These are phyloP conservation scores for Cataglyphis cursor DNA, from an alignment of 2,888 invertebrate genomes.

Conservation along the genomic window DNA sequence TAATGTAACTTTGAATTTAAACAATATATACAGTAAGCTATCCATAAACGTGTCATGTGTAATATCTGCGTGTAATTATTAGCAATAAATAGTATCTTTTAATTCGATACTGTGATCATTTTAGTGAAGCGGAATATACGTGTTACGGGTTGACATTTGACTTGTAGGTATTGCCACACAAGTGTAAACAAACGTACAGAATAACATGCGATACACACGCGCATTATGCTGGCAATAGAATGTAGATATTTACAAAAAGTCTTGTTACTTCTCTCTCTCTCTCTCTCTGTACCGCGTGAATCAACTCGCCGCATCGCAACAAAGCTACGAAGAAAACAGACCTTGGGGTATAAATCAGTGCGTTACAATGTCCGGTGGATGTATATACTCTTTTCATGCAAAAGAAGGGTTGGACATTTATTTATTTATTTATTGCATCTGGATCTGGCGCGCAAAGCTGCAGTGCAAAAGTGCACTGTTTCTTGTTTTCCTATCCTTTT, in stretches of 20 bases:
- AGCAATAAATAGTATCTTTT: not conserved
- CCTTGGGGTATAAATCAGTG: conserved; percentile 57
- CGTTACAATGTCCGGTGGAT: conserved; percentile 10
- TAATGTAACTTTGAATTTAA: not conserved
- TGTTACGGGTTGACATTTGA: not conserved
- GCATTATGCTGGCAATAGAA: not conserved
- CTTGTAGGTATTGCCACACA: conserved; percentile 14
- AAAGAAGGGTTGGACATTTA: conserved; percentile 35
- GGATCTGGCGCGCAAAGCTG: conserved; percentile 40
- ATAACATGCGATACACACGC: not conserved
- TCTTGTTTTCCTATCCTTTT: conserved; percentile 23
- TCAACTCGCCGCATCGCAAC: conserved; percentile 31
- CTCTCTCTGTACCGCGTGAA: not conserved
- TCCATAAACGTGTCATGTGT: not conserved
- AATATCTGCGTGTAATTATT: not conserved
- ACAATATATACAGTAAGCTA: not conserved
- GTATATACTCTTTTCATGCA: conserved; percentile 8
- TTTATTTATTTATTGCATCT: conserved; percentile 70
- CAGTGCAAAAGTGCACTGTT: conserved; percentile 52
- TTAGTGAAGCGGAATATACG: not conserved
- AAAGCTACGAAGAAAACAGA: conserved; percentile 45
- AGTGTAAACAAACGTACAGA: conserved; percentile 18
- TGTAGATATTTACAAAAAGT: conserved; percentile 42
- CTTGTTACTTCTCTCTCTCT: not conserved
- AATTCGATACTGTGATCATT: not conserved